phyloP scores from a whole-genome alignment of 2,797 vertebrate genomes.

The Peromyscus attwateri region DNA sequence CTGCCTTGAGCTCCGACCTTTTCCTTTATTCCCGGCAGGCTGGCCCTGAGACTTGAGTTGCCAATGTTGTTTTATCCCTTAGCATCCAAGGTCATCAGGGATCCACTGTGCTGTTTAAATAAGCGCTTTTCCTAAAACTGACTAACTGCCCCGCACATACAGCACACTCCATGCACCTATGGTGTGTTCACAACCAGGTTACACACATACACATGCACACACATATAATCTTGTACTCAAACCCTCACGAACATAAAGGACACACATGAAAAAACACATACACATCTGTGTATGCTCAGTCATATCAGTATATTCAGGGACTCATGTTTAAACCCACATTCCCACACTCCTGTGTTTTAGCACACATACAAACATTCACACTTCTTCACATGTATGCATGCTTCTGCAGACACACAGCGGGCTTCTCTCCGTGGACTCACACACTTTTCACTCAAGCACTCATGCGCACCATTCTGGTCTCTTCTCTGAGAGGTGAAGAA shows the following conservation, averaged over 20 bases:
- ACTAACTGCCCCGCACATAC: background rate
- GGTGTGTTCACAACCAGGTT: background rate
- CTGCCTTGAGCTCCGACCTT: no score
- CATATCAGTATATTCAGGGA: background rate
- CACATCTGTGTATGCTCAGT: background rate
- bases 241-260: background rate
- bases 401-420: background rate
- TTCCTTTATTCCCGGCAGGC: background rate
- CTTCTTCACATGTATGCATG: no score
- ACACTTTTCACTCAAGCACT: background rate
- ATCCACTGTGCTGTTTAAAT: background rate
- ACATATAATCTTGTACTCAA: background rate
- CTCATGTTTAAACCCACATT: background rate
- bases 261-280: background rate
- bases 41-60: background rate
- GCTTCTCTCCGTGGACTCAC: background rate
- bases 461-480: background rate
- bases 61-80: background rate
- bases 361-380: background rate
- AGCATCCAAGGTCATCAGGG: background rate
- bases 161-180: background rate
- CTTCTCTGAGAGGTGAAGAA: background rate
- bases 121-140: background rate
- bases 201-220: background rate
- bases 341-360: background rate